Base-by-base conservation (phyloP, 2,113 vertebrate genomes). In the Saguinus midas region DNA sequence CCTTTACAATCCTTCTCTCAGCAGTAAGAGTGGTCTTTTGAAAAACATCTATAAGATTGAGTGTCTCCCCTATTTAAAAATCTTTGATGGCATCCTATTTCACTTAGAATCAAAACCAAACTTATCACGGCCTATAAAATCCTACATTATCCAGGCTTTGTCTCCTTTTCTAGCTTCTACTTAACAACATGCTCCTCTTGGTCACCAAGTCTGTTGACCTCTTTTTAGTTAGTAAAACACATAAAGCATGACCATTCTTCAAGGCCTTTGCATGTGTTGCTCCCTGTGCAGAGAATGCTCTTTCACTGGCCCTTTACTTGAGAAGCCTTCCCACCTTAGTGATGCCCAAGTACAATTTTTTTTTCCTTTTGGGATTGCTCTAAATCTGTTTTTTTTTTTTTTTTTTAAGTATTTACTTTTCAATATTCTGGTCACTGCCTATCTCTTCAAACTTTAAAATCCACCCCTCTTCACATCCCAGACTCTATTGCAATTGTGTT, bases 21-120 rank as follows among this genome's bases (percentile, higher is more conserved):
- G 52, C 27, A 75, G 7, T 4, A 13, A 95, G 13, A 81, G 8
- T 78, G 29, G 0, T 84, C 5, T 91, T 87, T 91, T 55, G 7
- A 20, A 93, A 64, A 79, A 17, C 40, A 12, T 25, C 5, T 58
- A 14, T 75, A 35, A 61, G 35, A 90, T 75, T 43, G 18, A 57
- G 13, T 66, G 4, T 82, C 23, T 66, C 43, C 32, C 4, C 3
- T 9, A 72, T 35, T 91, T 84, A 86, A 95, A 94, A 75, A 85
- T 29, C 29, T 89, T 80, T 73, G 37, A 57, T 64, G 64, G 18
- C 17, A 79, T 95, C 55, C 48, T 32, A n/a, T 88, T 87, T 13
- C 27, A 73, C n/a, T 17, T 79, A 92, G 50, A 83, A 94, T 48
- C 29, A 82, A 95, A 96, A 43, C 52, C 68, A 96, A 90, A 79